A percentile compares a stretch with the other conserved stretches of the same genome.
These are phyloP conservation scores for Clarias laeviceps DNA, from an alignment of 2,797 vertebrate species.

Conservation along the genomic window DNA sequence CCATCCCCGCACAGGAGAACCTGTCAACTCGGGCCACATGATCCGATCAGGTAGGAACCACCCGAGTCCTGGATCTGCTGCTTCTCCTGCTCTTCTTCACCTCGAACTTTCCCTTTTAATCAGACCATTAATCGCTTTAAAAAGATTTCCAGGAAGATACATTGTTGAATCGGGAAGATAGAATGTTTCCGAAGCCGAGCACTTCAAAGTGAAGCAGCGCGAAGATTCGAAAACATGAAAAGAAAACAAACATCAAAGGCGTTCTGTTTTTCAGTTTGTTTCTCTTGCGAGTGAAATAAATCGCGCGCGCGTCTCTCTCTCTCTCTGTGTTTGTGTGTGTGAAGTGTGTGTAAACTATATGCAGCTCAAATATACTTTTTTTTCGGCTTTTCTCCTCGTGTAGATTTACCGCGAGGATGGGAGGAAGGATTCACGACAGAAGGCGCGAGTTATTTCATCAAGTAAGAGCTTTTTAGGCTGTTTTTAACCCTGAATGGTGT, in stretches of 20 bases:
- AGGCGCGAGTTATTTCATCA: conserved; percentile 98
- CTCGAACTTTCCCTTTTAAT: background rate
- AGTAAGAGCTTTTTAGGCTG: conserved; percentile 80
- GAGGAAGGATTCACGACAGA: conserved; percentile 97
- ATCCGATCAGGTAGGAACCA: conserved; percentile 88
- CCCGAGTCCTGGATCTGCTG: background rate
- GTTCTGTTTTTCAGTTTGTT: background rate
- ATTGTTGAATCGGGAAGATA: too few species aligned
- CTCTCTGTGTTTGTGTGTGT: background rate
- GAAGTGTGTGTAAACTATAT: background rate
- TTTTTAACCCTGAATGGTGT: conserved; percentile 11
- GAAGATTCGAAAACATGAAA: background rate
- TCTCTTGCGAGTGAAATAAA: background rate
- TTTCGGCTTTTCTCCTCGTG: conserved; percentile 8
- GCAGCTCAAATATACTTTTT: background rate
- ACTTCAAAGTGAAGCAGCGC: conserved; percentile 7
- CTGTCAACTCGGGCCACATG: conserved; percentile 98
- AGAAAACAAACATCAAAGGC: conserved; percentile 15
- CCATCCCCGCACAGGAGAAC: conserved; percentile 91
- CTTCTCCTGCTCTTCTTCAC: background rate
- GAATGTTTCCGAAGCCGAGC: background rate
- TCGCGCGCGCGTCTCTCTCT: background rate
- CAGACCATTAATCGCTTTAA: background rate
- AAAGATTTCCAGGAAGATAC: background rate
- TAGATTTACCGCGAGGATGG: conserved; percentile 95